Evolutionary conservation across 2,888 invertebrate genomes (phyloP).

Genomic region (Dicranocentrus wangi): DNA sequence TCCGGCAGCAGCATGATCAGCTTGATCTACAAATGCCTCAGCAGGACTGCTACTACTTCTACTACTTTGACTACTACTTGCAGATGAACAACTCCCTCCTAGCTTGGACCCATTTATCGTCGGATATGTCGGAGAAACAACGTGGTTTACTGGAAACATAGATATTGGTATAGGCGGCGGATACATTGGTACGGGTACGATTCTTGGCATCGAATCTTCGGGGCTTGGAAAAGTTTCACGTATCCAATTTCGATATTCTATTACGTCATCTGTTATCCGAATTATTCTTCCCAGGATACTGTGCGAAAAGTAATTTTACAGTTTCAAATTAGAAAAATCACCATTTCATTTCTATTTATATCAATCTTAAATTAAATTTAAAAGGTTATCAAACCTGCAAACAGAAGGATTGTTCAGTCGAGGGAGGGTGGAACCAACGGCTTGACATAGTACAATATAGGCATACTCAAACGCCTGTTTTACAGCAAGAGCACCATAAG

Average conservation of each 20-base stretch:
- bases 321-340: not conserved
- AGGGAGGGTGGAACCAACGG: constrained; percentile 78
- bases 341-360: not conserved
- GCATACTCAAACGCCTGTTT: constrained; percentile 98
- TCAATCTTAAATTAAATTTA: not conserved
- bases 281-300: constrained; percentile 92
- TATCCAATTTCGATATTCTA: constrained; percentile 83
- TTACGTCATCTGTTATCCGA: constrained; percentile 93
- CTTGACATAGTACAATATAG: constrained; percentile 87
- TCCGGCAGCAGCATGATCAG: constrained; percentile 37
- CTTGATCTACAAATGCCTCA: constrained; percentile 50
- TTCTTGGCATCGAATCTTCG: constrained; percentile 63
- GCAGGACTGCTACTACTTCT: constrained; percentile 67
- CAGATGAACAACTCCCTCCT: constrained; percentile 59
- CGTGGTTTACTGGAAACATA: constrained; percentile 45
- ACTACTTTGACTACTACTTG: constrained; percentile 66
- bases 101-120: constrained; percentile 47
- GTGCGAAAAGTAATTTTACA: constrained; percentile 60
- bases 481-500: constrained; percentile 89
- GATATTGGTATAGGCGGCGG: constrained; percentile 48
- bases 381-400: constrained; percentile 74
- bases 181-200: constrained; percentile 61
- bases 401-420: constrained; percentile 78
- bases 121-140: constrained; percentile 56
- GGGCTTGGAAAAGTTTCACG: constrained; percentile 77